Conservation (phyloP, 2,888 invertebrate species). For the Polydrusus tereticollis region DNA sequence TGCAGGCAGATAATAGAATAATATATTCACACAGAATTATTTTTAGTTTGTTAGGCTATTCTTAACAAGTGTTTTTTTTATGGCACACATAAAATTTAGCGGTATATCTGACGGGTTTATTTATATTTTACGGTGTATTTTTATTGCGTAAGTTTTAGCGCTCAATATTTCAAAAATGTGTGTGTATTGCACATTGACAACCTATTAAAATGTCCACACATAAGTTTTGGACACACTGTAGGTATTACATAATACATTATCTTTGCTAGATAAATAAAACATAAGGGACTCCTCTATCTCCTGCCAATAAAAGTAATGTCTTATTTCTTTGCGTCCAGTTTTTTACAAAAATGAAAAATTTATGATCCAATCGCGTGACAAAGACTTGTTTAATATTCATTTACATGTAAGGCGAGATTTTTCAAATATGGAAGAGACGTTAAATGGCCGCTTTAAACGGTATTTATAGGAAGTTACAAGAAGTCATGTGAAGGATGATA, state of each 20-base stretch:
- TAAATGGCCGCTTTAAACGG: background rate
- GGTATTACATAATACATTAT: background rate
- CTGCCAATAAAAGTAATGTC: conserved; percentile 27
- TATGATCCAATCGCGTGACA: conserved; percentile 5
- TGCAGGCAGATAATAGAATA: too few species aligned
- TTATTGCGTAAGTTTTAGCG: too few species aligned
- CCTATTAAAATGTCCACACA: too few species aligned
- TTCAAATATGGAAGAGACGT: conserved; percentile 9
- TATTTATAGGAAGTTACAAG: conserved; percentile 4
- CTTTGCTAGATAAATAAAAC: conserved; percentile 27
- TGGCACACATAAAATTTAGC: too few species aligned
- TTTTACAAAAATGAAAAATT: conserved; percentile 24
- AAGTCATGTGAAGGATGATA: background rate
- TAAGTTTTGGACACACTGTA: background rate
- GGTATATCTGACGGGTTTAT: too few species aligned
- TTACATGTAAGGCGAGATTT: conserved; percentile 9
- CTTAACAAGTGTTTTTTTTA: too few species aligned
- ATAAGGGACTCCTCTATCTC: conserved; percentile 25
- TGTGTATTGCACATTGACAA: too few species aligned
- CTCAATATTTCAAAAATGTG: too few species aligned
- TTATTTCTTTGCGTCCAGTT: conserved; percentile 20
- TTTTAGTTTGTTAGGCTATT: too few species aligned
- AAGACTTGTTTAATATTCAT: conserved; percentile 5
- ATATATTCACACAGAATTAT: too few species aligned
- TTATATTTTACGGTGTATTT: too few species aligned